Evolutionary conservation across 1,140 invertebrate genomes (phyloP), one percentile per base, ranked within the genome.

Genomic region (Daktulosphaira vitifoliae): DNA sequence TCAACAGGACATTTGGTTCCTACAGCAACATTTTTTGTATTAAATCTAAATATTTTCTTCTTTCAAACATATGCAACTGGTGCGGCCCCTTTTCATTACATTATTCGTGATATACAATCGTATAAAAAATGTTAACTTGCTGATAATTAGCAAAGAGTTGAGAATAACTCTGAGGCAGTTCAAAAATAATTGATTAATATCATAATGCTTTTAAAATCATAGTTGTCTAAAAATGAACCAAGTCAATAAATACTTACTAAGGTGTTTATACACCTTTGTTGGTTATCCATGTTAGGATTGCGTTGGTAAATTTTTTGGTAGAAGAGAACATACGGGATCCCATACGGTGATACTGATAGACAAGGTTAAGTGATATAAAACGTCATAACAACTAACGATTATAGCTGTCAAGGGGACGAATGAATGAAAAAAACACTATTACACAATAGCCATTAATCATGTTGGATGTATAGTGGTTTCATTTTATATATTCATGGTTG

Each of bases 321-420:
- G 5, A 11, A 33, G 29, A 33, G 29, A 33, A 33, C 29, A 4
- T 38, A 33, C 6, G 20, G 37, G 13, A 39, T 20, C 22, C 16
- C 54, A 59, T 59, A 42, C 39, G 44, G 26, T 29, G 56, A 62
- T 62, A 62, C 56, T 33, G 56, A 62, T 62, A 62, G 56, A 62
- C 46, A 62, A 59, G 54, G 54, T 59, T 59, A 59, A 59, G 54
- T 59, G 54, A 59, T 59, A 59, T 46, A 59, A 23, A 39, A 59
- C 54, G 54, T 59, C 54, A 59, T 59, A 59, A 59, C 54, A 59
- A 59, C 54, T 44, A 59, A 59, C 54, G 54, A 44, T 59, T 59
- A 59, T 39, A 46, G 54, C 54, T 59, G 54, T 59, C 54, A 59
- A 25, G 16, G 25, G 26, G 56, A 11, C 25, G 22, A 44, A 6